Evolutionary conservation across 1,140 invertebrate genomes (phyloP).

Genomic region (Aphelenchoides avenae): DNA sequence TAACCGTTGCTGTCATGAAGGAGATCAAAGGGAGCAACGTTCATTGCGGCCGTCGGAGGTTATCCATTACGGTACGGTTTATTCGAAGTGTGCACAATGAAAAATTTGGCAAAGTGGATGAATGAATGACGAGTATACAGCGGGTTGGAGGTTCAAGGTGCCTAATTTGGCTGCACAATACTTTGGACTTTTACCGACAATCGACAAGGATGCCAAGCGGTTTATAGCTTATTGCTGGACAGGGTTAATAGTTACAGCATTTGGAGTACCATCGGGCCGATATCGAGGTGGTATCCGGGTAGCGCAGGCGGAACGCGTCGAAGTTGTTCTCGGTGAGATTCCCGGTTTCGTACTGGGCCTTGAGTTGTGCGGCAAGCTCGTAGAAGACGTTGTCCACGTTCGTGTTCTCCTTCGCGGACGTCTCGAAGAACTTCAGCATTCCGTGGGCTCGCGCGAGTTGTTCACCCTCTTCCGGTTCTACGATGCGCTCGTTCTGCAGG

Average conservation of each 20-base stretch:
- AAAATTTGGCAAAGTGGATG: too few species aligned
- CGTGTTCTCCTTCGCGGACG: constrained; percentile 50
- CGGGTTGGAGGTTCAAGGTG: too few species aligned
- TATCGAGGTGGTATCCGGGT: constrained; percentile 45
- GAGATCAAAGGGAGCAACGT: too few species aligned
- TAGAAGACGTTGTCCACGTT: constrained; percentile 52
- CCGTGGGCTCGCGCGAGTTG: constrained; percentile 40
- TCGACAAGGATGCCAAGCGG: too few species aligned
- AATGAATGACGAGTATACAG: too few species aligned
- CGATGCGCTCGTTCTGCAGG: constrained; percentile 36
- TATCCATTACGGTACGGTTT: too few species aligned
- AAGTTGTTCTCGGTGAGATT: constrained; percentile 23
- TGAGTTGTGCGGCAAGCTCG: constrained; percentile 51
- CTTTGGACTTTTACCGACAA: constrained; percentile 19
- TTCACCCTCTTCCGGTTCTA: constrained; percentile 46
- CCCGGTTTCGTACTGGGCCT: constrained; percentile 53
- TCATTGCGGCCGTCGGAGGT: too few species aligned
- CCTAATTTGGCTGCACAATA: constrained; percentile 28
- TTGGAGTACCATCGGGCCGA: constrained; percentile 39
- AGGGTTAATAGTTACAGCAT: constrained; percentile 43
- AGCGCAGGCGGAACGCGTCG: constrained; percentile 50
- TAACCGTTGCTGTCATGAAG: too few species aligned
- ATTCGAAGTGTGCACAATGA: too few species aligned
- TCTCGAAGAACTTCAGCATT: constrained; percentile 48
- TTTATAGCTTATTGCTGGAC: not conserved